A percentile compares a stretch with the other conserved stretches of the same genome.
These are phyloP conservation scores for Drosophila melanica DNA, from an alignment of 1,140 invertebrate genomes.

Conservation along the genomic window DNA sequence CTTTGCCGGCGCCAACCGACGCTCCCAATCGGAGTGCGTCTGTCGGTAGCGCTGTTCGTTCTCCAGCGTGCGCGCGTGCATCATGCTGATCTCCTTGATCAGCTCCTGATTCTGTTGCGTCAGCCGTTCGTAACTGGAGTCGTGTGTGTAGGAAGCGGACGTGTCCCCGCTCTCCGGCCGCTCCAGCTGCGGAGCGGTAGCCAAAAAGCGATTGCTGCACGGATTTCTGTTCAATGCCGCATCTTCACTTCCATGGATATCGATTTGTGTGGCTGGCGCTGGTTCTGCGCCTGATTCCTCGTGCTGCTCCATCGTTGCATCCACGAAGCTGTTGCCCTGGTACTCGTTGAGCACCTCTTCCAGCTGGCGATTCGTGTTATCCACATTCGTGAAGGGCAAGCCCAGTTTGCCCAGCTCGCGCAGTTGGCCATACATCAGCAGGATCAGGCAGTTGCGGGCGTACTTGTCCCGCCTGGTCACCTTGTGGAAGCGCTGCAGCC, in stretches of 20 bases:
- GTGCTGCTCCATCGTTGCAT: too few species aligned
- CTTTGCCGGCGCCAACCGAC: background rate
- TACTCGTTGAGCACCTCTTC: slow-evolving; percentile 48
- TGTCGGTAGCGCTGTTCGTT: slow-evolving; percentile 7
- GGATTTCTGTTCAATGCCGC: background rate
- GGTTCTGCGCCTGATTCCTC: too few species aligned
- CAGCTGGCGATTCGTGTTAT: slow-evolving; percentile 25
- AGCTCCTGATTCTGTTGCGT: slow-evolving; percentile 23
- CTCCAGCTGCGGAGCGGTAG: background rate
- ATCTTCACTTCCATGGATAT: background rate
- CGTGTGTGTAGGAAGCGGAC: too few species aligned
- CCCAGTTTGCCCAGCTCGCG: slow-evolving; percentile 34
- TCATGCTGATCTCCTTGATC: slow-evolving; percentile 20
- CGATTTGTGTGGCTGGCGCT: too few species aligned
- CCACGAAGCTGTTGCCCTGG: slow-evolving; percentile 6
- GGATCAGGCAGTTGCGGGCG: slow-evolving; percentile 62
- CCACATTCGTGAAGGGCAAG: slow-evolving; percentile 44
- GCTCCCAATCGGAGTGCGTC: background rate
- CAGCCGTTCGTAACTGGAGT: background rate
- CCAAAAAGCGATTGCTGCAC: background rate
- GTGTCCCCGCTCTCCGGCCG: background rate
- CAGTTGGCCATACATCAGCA: slow-evolving; percentile 56
- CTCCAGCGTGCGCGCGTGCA: slow-evolving; percentile 25
- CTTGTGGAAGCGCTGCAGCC: slow-evolving; percentile 45
- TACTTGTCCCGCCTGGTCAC: slow-evolving; percentile 37